Evolutionary conservation across 2,888 invertebrate species (phyloP).

Genomic region (Pseudanteris insignis): DNA sequence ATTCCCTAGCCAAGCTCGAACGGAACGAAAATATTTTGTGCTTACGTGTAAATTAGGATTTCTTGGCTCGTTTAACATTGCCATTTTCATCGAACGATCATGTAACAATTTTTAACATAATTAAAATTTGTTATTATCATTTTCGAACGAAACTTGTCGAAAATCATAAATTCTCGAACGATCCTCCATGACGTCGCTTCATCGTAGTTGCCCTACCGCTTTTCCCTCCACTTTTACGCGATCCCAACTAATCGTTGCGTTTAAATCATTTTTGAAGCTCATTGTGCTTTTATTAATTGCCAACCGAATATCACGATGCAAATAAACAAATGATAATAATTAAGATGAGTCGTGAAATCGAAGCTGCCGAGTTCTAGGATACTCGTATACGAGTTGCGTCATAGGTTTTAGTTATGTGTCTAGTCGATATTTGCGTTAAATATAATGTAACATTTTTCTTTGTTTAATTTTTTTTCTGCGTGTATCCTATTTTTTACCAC

Average conservation of each 20-base stretch:
- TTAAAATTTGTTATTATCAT: no score
- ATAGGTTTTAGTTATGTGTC: conserved; percentile 41
- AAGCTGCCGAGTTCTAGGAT: conserved; percentile 41
- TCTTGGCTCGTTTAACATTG: conserved; percentile 1
- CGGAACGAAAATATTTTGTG: no score
- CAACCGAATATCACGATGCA: no score
- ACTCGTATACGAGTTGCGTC: conserved; percentile 40
- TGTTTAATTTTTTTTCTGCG: conserved; percentile 14
- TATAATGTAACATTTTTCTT: conserved; percentile 13
- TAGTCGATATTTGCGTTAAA: conserved; percentile 37
- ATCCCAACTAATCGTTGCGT: conserved; percentile 11
- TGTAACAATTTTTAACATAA: no score
- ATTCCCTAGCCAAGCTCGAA: no score
- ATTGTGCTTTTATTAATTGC: no score
- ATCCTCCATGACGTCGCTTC: background rate
- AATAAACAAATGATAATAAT: no score
- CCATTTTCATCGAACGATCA: background rate
- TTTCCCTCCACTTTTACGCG: background rate
- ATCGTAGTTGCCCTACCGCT: no score
- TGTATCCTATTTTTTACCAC: conserved; percentile 18
- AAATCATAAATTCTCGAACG: conserved; percentile 13
- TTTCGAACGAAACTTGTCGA: background rate
- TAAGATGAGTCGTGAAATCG: conserved; percentile 4
- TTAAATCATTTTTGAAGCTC: background rate
- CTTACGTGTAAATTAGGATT: no score